Base-by-base conservation (phyloP, 2,888 invertebrate species). In the Cataglyphis altisquamis region DNA sequence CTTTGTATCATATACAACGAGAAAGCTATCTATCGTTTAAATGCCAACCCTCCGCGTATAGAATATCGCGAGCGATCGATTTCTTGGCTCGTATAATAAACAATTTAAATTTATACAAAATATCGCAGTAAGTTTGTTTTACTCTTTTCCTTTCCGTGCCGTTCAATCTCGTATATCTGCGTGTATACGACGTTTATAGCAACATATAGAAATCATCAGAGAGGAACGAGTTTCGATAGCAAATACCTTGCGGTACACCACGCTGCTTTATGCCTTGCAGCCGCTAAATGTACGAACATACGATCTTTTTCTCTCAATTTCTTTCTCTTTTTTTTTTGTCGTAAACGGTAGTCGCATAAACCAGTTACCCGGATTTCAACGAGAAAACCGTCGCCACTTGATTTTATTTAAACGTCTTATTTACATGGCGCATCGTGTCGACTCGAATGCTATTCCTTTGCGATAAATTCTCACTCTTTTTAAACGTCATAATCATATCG, bases 381-480 rank as follows among this genome's bases (percentile, higher is more conserved):
- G 36, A 68, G 21, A 36, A 52, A 39, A 25, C 57, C 21, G 21
- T 29, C n/a, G 67, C 63, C 72, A 70, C 81, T 82, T 87, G 87
- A 90, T 89, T 91, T 86, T 89, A 84, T 89, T 89, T 86, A 83
- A 88, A 87, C 86, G 85, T 83, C 86, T 87, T 88, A 87, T 88
- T 91, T 90, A 86, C 88, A 86, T 82, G 84, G 36, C 29, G 4
- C n/a, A 15, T 29, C 32, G 36, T 15, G n/a, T 21, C 41, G 32
- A 6, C 32, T 32, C 55, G 57, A 55, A 41, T 68, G n/a, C 21
- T 29, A 45, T 32, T 5, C 18, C 32, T 70, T 41, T 41, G 18
- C 41, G 29, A 63, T 52, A 66, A 55, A 52, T 66, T 25, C 52
- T 1, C 8, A n/a, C 29, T 82, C 60, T 52, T 73, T 41, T 15